Evolutionary conservation across 2,113 vertebrate genomes (phyloP), one percentile per base, ranked within the genome.

Genomic region (Jaculus jaculus): DNA sequence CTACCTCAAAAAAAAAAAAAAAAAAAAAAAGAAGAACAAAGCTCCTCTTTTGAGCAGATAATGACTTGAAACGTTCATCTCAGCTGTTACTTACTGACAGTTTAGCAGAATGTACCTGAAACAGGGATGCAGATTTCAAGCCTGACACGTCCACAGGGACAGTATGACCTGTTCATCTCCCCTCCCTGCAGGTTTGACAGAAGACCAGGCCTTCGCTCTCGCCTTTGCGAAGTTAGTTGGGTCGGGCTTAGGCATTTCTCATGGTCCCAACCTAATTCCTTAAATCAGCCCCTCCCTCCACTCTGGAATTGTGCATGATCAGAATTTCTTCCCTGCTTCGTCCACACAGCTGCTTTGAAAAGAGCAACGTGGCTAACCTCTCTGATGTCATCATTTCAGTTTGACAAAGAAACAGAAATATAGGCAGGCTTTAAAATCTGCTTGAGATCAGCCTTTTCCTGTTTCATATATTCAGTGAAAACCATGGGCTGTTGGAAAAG

Each of bases 361-460:
- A 84, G 74, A 39, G 75, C 24, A 86, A 77, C 63, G 20, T 78
- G 42, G n/a, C 42, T 82, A 13, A 51, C n/a, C 58, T 82, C 94
- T 86, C 28, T 66, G 26, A 78, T 34, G 72, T 42, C 47, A 0
- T 54, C 75, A 61, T 73, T 78, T 86, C 54, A n/a, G 7, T 47
- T 65, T 77, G 32, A 42, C 24, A 72, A 39, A 72, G 79, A 80
- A 80, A 51, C 73, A 69, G 30, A 58, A 65, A 73, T 58, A 18
- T 18, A 20, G 32, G 30, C 42, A 66, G 75, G n/a, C 28, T 86
- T 79, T 65, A 16, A 77, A 68, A 82, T 47, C 42, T 58, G 37
- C 28, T 78, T 78, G 90, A 71, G 32, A 78, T 78, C 47, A 39
- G 42, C 60, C 24, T 85, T 86, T 95, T 61, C 16, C n/a, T 83